Percentiles rank a stretch among this genome's conserved stretches.
These are phyloP conservation scores for Nephotettix cincticeps DNA, from an alignment of 1,140 invertebrate species.

Conservation along the genomic window DNA sequence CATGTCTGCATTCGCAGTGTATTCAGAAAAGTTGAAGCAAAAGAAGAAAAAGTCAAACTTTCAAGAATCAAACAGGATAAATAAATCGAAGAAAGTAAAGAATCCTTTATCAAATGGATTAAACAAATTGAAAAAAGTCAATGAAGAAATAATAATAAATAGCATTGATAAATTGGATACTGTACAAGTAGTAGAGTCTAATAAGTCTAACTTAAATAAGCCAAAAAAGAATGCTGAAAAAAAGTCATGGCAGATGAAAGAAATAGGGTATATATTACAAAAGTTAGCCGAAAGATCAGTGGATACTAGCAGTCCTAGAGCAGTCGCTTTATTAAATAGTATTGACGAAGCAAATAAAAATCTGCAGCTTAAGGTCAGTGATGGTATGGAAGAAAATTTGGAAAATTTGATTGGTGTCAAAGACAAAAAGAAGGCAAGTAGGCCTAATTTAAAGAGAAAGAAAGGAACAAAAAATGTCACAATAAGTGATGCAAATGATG, in stretches of 20 bases:
- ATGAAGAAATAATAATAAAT: no score
- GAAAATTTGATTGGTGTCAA: background rate
- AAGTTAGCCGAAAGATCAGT: background rate
- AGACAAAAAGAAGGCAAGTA: background rate
- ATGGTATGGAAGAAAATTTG: background rate
- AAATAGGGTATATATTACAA: constrained; percentile 1
- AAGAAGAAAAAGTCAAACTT: constrained; percentile 10
- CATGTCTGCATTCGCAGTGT: constrained; percentile 12
- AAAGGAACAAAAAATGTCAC: no score
- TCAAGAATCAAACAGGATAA: background rate
- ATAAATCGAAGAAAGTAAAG: background rate
- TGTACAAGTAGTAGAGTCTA: no score
- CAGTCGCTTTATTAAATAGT: background rate
- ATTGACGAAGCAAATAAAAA: background rate
- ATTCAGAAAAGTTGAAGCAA: constrained; percentile 18
- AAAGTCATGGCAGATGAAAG: background rate
- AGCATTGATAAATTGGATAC: no score
- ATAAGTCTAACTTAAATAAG: background rate
- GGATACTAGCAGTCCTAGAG: background rate
- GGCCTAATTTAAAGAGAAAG: no score
- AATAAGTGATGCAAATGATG: background rate
- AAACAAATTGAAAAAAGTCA: background rate
- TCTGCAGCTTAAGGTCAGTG: background rate
- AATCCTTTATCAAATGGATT: background rate
- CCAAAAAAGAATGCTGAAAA: background rate